Percentiles rank a stretch among this genome's conserved stretches.
phyloP scores from a whole-genome alignment of 2,113 vertebrate genomes.

The Hyla sarda region DNA sequence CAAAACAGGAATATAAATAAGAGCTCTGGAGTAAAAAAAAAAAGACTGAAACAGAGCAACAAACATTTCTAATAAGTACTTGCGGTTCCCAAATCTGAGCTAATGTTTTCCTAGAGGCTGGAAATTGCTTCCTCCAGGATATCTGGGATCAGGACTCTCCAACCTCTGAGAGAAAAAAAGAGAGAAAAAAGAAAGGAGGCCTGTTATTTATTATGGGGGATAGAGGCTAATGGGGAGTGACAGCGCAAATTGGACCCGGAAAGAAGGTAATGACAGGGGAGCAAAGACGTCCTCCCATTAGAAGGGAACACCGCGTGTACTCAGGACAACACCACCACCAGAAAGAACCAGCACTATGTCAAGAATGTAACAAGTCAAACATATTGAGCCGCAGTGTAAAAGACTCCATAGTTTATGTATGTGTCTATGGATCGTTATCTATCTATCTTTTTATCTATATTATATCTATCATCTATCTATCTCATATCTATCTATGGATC shows the following conservation, averaged over 20 bases:
- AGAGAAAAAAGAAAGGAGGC: conserved; percentile 31
- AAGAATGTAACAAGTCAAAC: conserved; percentile 23
- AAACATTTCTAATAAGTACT: conserved; percentile 54
- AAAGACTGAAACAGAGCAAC: conserved; percentile 44
- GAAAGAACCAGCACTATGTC: conserved; percentile 28
- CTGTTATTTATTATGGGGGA: conserved; percentile 59
- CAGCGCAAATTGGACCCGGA: conserved; percentile 57
- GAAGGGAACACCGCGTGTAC: background rate
- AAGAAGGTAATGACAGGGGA: conserved; percentile 55
- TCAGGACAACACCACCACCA: conserved; percentile 9
- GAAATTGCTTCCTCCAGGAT: conserved; percentile 59
- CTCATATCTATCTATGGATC: too few relatives aligned
- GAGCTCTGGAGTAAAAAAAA: conserved; percentile 7
- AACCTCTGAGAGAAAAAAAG: conserved; percentile 47
- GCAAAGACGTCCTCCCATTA: conserved; percentile 27
- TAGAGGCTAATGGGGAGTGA: conserved; percentile 52
- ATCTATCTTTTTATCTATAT: too few relatives aligned
- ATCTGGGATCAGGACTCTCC: conserved; percentile 57
- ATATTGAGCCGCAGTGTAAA: conserved; percentile 5
- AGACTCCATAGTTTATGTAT: too few relatives aligned
- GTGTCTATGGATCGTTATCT: too few relatives aligned
- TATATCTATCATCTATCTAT: too few relatives aligned
- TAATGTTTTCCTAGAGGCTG: conserved; percentile 60
- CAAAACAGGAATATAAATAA: conserved; percentile 36
- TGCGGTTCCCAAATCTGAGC: conserved; percentile 57